Base-by-base conservation (phyloP, 2,888 invertebrate genomes). In the Phasia obesa region DNA sequence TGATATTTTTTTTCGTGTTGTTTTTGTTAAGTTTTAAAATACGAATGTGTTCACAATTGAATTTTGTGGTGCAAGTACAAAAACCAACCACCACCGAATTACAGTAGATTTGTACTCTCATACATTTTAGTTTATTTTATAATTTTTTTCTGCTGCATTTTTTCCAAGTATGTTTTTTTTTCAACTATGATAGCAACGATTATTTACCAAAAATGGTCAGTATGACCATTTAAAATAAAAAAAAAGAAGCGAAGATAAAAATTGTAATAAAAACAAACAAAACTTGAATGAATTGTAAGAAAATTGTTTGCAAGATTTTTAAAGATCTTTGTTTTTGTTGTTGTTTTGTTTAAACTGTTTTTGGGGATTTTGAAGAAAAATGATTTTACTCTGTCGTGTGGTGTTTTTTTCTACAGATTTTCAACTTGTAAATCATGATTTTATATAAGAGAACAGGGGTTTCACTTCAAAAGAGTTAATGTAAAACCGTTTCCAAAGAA, bases 201-300 rank as follows among this genome's bases (percentile, higher is more conserved):
- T 86, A 79, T 79, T 79, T 85, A 85, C 88, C 87, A 85, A 87
- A 88, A 87, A 87, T 88, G 88, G 88, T 85, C 88, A 88, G 81
- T 86, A 87, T 87, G 87, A 86, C 87, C 75, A 78, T 78, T 70
- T 74, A 74, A 31, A 51, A 62, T 15, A 5, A 62, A 25, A 17
- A 85, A 15, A 25, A 74, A 70, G 11, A 69, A 49, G 27, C 47
- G 2, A 62, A 42, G 21, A 59, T 38, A 74, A 55, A 70, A 57
- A 67, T 35, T 53, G 49, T 15, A 70, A 65, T 51, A 74, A 69
- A 74, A 62, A 49, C 70, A 67, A 53, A 71, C 13, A 64, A 65
- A 76, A 76, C 65, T 83, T 83, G 78, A 83, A 83, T 83, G 78
- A 75, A 83, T 78, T 83, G 82, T 70, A 70, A 75, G 75, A 71